Conservation (phyloP, 2,888 invertebrate genomes). For the Leuctra nigra region DNA sequence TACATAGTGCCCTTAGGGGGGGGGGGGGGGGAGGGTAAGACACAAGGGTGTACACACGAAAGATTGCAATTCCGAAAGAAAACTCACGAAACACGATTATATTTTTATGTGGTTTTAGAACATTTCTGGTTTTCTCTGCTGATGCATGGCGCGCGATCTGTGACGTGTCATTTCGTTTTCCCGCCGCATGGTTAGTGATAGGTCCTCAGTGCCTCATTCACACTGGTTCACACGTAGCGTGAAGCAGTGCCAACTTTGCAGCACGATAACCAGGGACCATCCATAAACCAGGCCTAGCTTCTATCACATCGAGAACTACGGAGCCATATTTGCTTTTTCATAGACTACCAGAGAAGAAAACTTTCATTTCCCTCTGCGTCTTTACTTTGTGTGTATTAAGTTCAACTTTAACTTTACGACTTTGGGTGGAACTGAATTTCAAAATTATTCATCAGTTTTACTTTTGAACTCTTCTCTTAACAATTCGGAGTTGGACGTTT, state of each 20-base stretch:
- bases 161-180: conserved; percentile 5
- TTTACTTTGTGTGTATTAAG: not conserved
- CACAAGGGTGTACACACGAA: too few species aligned
- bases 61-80: too few species aligned
- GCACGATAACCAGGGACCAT: not conserved
- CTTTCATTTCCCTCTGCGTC: not conserved
- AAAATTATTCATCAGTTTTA: conserved; percentile 11
- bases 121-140: too few species aligned
- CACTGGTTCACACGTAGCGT: not conserved
- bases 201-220: conserved; percentile 6
- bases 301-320: not conserved
- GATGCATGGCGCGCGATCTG: not conserved
- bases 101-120: too few species aligned
- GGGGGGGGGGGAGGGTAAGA: too few species aligned
- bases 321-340: conserved; percentile 9
- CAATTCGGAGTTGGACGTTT: not conserved
- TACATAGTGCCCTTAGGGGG: too few species aligned
- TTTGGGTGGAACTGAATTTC: not conserved
- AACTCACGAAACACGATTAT: too few species aligned
- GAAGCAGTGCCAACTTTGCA: not conserved
- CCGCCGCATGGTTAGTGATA: not conserved
- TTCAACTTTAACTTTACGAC: conserved; percentile 1
- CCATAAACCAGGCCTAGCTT: not conserved
- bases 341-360: not conserved
- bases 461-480: conserved; percentile 2